Percentiles rank a stretch among this genome's conserved stretches.
Evolutionary conservation across 2,888 invertebrate species (phyloP).

Genomic region (Pandemis corylana): DNA sequence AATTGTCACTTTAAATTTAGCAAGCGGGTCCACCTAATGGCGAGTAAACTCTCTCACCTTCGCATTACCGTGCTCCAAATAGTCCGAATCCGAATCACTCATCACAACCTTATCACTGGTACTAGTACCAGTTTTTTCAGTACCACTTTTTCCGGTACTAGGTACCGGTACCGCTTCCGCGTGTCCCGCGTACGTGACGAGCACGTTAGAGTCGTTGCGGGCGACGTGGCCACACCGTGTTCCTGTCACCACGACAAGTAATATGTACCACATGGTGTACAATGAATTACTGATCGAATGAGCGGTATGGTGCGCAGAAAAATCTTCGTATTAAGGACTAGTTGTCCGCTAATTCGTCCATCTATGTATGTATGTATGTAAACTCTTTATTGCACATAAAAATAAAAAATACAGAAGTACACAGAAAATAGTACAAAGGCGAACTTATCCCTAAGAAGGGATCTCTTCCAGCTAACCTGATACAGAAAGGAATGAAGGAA

Average conservation of each 20-base stretch:
- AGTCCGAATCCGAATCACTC: background rate
- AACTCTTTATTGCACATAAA: too few species aligned
- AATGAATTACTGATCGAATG: too few species aligned
- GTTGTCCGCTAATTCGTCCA: background rate
- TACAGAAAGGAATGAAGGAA: too few species aligned
- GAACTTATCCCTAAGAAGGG: too few species aligned
- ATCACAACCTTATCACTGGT: background rate
- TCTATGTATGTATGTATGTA: too few species aligned
- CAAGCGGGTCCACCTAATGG: too few species aligned
- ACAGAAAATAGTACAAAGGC: too few species aligned
- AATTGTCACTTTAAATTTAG: too few species aligned
- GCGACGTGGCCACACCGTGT: slow-evolving; percentile 25
- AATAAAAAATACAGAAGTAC: too few species aligned
- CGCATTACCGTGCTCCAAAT: background rate
- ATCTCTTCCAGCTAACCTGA: too few species aligned
- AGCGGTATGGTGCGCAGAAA: slow-evolving; percentile 1
- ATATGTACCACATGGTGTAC: slow-evolving; percentile 5
- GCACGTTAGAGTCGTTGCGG: slow-evolving; percentile 56
- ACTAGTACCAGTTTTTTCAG: slow-evolving; percentile 20
- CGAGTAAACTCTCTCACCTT: background rate
- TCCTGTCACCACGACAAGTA: slow-evolving; percentile 8
- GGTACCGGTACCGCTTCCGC: slow-evolving; percentile 49
- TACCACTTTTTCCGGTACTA: slow-evolving; percentile 15
- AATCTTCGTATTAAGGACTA: background rate
- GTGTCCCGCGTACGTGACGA: slow-evolving; percentile 59